A percentile compares a stretch with the other conserved stretches of the same genome.
These are phyloP conservation scores for Dasysyrphus albostriatus DNA, from an alignment of 2,888 invertebrate genomes.

Conservation along the genomic window DNA sequence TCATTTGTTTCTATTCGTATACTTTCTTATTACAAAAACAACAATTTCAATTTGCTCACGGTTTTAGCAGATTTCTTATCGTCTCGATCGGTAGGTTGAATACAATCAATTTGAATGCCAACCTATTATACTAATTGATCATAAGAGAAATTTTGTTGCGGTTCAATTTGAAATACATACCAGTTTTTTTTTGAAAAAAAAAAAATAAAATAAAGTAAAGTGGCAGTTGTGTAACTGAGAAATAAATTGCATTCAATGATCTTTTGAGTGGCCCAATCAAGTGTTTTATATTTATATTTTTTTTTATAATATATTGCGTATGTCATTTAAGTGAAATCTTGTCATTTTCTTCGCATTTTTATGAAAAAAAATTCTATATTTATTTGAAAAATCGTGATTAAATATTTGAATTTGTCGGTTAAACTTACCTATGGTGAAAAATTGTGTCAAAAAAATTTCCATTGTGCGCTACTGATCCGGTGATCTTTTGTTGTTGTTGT, in stretches of 20 bases:
- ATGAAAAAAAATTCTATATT: neutral
- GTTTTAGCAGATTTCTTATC: slow-evolving; percentile 51
- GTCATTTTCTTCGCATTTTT: neutral
- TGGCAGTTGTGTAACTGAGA: slow-evolving; percentile 68
- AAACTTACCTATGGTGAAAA: too few species aligned
- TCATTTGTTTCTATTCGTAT: slow-evolving; percentile 3
- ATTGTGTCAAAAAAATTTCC: slow-evolving; percentile 70
- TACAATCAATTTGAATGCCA: slow-evolving; percentile 65
- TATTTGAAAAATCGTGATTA: too few species aligned
- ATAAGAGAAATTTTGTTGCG: slow-evolving; percentile 60
- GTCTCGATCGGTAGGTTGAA: slow-evolving; percentile 47
- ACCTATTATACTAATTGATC: slow-evolving; percentile 49
- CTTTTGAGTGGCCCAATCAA: slow-evolving; percentile 35
- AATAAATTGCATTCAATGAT: slow-evolving; percentile 65
- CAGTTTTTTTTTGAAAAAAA: slow-evolving; percentile 23
- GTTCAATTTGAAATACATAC: slow-evolving; percentile 53
- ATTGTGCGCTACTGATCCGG: slow-evolving; percentile 44
- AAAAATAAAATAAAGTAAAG: slow-evolving; percentile 22
- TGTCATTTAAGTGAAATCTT: slow-evolving; percentile 18
- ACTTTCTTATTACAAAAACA: slow-evolving; percentile 48
- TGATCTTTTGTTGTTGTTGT: slow-evolving; percentile 1
- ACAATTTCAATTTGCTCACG: slow-evolving; percentile 27
- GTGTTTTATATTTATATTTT: slow-evolving; percentile 16
- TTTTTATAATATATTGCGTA: neutral
- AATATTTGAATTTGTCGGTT: too few species aligned